Evolutionary conservation across 2,797 vertebrate genomes (phyloP).

Genomic region (Bufotes viridis): DNA sequence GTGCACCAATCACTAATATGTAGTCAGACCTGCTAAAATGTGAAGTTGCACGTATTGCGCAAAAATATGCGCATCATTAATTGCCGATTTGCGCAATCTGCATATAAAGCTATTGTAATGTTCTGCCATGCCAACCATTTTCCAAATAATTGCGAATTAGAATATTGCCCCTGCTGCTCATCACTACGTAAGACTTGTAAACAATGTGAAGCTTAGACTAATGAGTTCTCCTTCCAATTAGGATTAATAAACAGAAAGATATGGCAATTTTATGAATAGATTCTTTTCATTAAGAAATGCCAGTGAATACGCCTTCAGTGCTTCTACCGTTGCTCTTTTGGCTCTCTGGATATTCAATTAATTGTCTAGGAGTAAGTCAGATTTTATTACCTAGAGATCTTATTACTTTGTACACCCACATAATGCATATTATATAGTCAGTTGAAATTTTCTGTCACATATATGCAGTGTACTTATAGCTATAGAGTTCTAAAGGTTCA

Average conservation of each 20-base stretch:
- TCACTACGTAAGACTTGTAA: no score
- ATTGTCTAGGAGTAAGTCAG: neutral
- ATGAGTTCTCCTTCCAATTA: neutral
- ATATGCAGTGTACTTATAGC: neutral
- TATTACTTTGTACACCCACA: neutral
- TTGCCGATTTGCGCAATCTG: no score
- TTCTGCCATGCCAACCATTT: no score
- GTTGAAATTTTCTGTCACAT: neutral
- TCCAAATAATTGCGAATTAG: no score
- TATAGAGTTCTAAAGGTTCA: conserved; percentile 7
- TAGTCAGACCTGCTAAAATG: no score
- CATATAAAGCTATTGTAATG: no score
- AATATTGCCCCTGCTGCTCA: no score
- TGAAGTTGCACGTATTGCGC: no score
- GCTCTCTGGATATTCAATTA: conserved; percentile 21
- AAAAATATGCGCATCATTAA: no score
- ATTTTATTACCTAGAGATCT: conserved; percentile 30
- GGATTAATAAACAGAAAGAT: no score
- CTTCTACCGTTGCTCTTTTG: conserved; percentile 2
- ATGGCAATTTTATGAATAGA: conserved; percentile 9
- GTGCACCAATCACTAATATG: no score
- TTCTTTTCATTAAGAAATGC: conserved; percentile 15
- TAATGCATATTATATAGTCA: conserved; percentile 20
- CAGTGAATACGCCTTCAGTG: neutral
- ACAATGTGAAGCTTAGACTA: neutral